Percentiles rank a stretch among this genome's conserved stretches.
Evolutionary conservation across 2,888 invertebrate species (phyloP).

Genomic region (Clitarchus hookeri): DNA sequence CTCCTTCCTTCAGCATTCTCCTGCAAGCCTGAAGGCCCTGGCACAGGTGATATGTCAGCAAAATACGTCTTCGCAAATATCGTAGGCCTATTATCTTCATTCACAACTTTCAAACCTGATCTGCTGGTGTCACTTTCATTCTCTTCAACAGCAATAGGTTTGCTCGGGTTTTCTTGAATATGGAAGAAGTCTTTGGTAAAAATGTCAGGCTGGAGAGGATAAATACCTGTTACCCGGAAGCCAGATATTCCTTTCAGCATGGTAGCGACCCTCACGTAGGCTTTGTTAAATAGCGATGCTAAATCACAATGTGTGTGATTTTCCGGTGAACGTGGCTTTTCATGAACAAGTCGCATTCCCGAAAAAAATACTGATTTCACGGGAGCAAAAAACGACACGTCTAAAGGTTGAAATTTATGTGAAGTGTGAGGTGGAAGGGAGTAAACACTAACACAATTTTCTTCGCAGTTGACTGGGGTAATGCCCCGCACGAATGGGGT

Average conservation of each 20-base stretch:
- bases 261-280: constrained; percentile 26
- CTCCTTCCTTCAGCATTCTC: not conserved
- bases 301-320: constrained; percentile 26
- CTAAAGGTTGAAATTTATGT: constrained; percentile 37
- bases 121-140: too few species aligned
- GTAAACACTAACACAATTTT: constrained; percentile 32
- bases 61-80: too few species aligned
- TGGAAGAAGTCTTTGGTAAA: too few species aligned
- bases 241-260: constrained; percentile 30
- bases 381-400: constrained; percentile 34
- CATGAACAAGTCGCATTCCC: constrained; percentile 31
- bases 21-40: not conserved
- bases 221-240: too few species aligned
- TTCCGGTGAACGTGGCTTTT: constrained; percentile 18
- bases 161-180: too few species aligned
- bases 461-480: too few species aligned
- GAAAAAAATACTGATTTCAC: constrained; percentile 31
- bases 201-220: too few species aligned
- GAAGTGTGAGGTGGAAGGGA: constrained; percentile 38
- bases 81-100: too few species aligned
- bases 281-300: constrained; percentile 22
- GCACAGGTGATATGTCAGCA: too few species aligned
- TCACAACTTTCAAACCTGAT: too few species aligned
- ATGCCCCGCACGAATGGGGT: too few species aligned
- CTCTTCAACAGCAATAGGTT: too few species aligned